phyloP scores from a whole-genome alignment of 1,140 invertebrate genomes.

The Colletes gigas region DNA sequence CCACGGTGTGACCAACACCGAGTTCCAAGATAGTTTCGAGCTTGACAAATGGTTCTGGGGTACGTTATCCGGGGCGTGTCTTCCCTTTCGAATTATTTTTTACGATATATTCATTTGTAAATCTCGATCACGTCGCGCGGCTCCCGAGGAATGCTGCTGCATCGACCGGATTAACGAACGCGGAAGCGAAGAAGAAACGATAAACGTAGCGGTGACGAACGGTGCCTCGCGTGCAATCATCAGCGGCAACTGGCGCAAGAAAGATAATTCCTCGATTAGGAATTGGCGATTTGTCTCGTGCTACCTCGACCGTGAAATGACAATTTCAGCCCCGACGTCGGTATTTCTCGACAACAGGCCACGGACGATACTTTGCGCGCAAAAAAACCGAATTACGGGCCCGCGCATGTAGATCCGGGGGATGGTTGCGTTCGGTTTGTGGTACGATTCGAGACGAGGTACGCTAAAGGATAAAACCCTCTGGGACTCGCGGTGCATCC shows the following conservation, averaged over 20 bases:
- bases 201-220: constrained; percentile 25
- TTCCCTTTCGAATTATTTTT: too few species aligned
- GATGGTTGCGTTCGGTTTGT: neutral
- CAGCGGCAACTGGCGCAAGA: constrained; percentile 28
- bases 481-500: too few species aligned
- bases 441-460: constrained; percentile 2
- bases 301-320: constrained; percentile 41
- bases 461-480: too few species aligned
- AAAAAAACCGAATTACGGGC: neutral
- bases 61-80: too few species aligned
- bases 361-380: constrained; percentile 5
- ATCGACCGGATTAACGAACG: neutral
- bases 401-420: neutral
- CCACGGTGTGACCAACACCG: too few species aligned
- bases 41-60: too few species aligned
- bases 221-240: constrained; percentile 28
- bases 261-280: constrained; percentile 51
- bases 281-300: constrained; percentile 52
- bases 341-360: constrained; percentile 8
- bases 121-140: neutral
- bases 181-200: constrained; percentile 14
- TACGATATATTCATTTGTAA: constrained; percentile 13
- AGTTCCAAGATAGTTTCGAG: too few species aligned
- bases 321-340: constrained; percentile 42
- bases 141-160: neutral